Base-by-base conservation (phyloP, 2,888 invertebrate genomes). In the Sericinus montela region DNA sequence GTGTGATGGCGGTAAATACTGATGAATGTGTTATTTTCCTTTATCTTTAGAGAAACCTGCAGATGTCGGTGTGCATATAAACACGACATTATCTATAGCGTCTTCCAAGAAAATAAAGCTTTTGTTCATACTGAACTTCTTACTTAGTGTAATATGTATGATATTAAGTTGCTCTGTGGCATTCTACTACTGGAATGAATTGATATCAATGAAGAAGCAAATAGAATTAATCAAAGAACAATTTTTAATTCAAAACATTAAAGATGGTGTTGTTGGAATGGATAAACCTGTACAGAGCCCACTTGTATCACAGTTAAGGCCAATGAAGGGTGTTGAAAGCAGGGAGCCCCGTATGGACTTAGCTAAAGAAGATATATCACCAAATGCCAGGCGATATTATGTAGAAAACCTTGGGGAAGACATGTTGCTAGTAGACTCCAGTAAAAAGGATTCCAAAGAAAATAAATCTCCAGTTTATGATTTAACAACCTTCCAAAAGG, bases 31-130 rank as follows among this genome's bases (percentile, higher is more conserved):
- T 13, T 40, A 11, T 34, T 46, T 48, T 53, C 58, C 38, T 59
- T 59, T 6, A 32, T 43, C 82, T 80, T 47, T 75, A 86, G 86
- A 80, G 52, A 84, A 81, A 54, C 77, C 80, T 19, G 67, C 83
- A 28, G 86, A 87, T 60, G 80, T 86, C 63, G 87, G 85, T 58
- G 79, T 87, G 45, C 86, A 87, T 60, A 83, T 87, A 61, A 86
- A 87, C 61, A 86, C 87, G 29, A 87, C 86, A 47, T 75, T 85
- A 60, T 80, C 85, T 46, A 78, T 86, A 68, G 85, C 83, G 78
- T 85, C 87, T 80, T 85, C 85, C 69, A 86, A 83, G 82, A 87
- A 86, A 81, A 78, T 87, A 59, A 84, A 75, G 69, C 70, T 85
- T 56, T 69, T 87, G 63, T 82, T 87, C 64, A 65, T 85, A 45